These are phyloP conservation scores for Macrotrachela quadricornifera DNA, from an alignment of 1,140 invertebrate genomes.

Conservation along the genomic window DNA sequence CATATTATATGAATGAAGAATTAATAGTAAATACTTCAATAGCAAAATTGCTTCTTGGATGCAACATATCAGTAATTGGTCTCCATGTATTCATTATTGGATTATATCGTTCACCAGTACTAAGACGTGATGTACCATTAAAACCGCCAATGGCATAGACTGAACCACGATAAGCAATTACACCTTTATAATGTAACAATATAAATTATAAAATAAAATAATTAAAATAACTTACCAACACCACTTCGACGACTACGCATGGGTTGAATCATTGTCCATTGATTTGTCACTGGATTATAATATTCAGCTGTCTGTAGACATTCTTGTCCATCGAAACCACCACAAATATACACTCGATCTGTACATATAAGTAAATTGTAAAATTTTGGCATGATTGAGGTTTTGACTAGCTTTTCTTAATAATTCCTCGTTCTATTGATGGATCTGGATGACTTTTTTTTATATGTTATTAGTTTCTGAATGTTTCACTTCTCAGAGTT, in stretches of 20 bases:
- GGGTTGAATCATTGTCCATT: constrained; percentile 57
- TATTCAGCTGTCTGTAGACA: constrained; percentile 62
- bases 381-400: too few relatives aligned
- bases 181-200: not conserved
- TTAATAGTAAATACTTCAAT: constrained; percentile 33
- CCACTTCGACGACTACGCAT: constrained; percentile 45
- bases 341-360: constrained; percentile 32
- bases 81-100: constrained; percentile 42
- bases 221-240: constrained; percentile 10
- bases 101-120: constrained; percentile 39
- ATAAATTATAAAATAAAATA: too few relatives aligned
- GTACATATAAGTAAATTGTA: too few relatives aligned
- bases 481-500: too few relatives aligned
- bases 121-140: constrained; percentile 32
- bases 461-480: too few relatives aligned
- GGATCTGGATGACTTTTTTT: too few relatives aligned
- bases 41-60: constrained; percentile 59
- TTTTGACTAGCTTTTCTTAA: too few relatives aligned
- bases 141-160: constrained; percentile 37
- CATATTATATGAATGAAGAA: too few relatives aligned
- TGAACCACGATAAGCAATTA: constrained; percentile 6
- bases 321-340: constrained; percentile 69
- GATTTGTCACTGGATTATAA: constrained; percentile 56
- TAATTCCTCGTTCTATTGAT: too few relatives aligned
- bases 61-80: constrained; percentile 53